A percentile compares a stretch with the other conserved stretches of the same genome.
These are phyloP conservation scores for Dryomyza anilis DNA, from an alignment of 2,888 invertebrate species.

Conservation along the genomic window DNA sequence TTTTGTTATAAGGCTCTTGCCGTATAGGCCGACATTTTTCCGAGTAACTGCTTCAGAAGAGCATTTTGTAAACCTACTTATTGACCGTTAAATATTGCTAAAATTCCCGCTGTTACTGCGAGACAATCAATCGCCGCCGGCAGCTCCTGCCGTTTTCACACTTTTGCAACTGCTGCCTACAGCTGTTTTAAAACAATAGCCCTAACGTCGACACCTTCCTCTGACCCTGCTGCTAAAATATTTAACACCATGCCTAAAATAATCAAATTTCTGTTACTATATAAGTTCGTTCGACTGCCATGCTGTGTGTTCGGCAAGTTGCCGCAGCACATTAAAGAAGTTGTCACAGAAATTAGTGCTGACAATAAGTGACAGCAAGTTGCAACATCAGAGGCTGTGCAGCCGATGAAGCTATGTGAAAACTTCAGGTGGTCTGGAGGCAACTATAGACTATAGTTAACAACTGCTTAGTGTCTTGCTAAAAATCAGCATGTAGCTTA, in stretches of 20 bases:
- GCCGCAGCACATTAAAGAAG: background rate
- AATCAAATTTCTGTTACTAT: background rate
- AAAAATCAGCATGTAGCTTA: no score
- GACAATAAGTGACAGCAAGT: background rate
- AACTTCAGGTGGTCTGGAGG: background rate
- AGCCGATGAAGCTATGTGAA: background rate
- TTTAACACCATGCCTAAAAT: background rate
- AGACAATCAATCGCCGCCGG: no score
- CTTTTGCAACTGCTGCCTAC: background rate
- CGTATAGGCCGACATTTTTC: no score
- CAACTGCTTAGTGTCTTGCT: no score
- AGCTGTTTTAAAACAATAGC: background rate
- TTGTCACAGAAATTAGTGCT: background rate
- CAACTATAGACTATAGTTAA: no score
- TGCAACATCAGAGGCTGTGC: background rate
- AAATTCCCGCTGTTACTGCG: background rate
- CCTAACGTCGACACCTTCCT: no score
- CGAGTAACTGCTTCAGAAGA: background rate
- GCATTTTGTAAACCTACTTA: background rate
- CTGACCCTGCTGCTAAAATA: slow-evolving; percentile 5
- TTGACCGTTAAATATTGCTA: background rate
- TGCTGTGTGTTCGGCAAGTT: background rate
- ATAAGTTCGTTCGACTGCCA: background rate
- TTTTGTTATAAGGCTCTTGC: no score
- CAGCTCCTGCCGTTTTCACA: background rate